phyloP scores from a whole-genome alignment of 2,797 vertebrate species.

The Schizothorax lantsangensis region DNA sequence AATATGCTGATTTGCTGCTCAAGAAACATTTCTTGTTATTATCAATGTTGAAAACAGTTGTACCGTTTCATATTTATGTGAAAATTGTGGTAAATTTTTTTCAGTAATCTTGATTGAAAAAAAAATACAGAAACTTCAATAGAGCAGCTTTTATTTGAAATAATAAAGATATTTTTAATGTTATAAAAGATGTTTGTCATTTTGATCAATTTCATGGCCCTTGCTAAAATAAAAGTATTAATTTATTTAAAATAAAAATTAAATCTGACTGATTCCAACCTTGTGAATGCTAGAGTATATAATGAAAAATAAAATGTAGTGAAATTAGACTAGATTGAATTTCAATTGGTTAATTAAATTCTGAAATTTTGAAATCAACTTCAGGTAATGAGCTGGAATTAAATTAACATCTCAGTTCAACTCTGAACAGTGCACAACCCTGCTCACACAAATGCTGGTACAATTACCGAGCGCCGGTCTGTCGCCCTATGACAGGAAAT shows the following conservation, averaged over 20 bases:
- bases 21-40: background rate
- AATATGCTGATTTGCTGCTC: background rate
- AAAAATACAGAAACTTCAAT: background rate
- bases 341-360: background rate
- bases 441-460: conserved; percentile 22
- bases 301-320: background rate
- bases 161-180: background rate
- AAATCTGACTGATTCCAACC: background rate
- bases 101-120: too few species aligned
- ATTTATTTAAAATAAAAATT: background rate
- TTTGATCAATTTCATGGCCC: background rate
- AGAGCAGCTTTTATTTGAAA: background rate
- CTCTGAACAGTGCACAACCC: conserved; percentile 10
- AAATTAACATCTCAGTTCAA: background rate
- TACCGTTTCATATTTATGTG: background rate
- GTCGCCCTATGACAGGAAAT: conserved; percentile 45
- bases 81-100: background rate
- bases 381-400: background rate
- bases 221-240: background rate
- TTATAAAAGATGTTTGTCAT: background rate
- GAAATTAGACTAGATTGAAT: background rate
- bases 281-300: background rate
- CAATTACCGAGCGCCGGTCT: conserved; percentile 40
- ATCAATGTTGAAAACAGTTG: background rate
- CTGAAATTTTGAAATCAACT: background rate